phyloP scores from a whole-genome alignment of 2,113 vertebrate species.

The Cephalopterus ornatus region DNA sequence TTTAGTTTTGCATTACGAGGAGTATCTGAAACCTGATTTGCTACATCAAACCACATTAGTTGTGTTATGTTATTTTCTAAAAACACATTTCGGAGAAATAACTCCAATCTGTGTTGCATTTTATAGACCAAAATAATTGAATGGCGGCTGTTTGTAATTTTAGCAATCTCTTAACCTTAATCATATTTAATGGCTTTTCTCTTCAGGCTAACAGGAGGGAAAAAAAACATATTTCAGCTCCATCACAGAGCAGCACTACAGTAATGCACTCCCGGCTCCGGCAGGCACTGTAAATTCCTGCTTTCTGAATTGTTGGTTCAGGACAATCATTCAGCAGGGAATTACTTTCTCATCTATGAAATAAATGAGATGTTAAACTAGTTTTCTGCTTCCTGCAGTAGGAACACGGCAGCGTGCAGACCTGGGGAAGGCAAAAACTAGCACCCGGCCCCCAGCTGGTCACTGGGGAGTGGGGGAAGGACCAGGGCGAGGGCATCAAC shows the following conservation, averaged over 20 bases:
- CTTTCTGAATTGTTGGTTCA: constrained; percentile 79
- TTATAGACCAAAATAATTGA: constrained; percentile 85
- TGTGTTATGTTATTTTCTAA: constrained; percentile 80
- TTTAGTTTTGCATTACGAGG: constrained; percentile 74
- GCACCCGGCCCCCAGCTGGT: neutral
- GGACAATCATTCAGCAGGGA: constrained; percentile 83
- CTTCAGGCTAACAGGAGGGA: constrained; percentile 80
- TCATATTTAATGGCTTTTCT: constrained; percentile 86
- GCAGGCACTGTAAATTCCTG: constrained; percentile 76
- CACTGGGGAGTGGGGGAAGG: neutral
- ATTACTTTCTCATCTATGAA: constrained; percentile 82
- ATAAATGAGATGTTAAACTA: constrained; percentile 85
- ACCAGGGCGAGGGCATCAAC: neutral
- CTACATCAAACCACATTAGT: constrained; percentile 80
- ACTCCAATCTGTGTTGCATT: constrained; percentile 80
- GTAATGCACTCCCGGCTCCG: constrained; percentile 63
- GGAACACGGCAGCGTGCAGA: constrained; percentile 32
- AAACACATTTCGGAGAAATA: constrained; percentile 83
- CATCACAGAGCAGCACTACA: constrained; percentile 41
- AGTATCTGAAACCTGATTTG: constrained; percentile 77
- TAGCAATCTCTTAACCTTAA: constrained; percentile 87
- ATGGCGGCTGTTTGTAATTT: constrained; percentile 85
- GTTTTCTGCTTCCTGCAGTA: constrained; percentile 77
- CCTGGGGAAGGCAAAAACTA: constrained; percentile 10
- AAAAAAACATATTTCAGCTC: constrained; percentile 71